Base-by-base conservation (phyloP, 2,113 vertebrate genomes). In the Mustelus asterias region DNA sequence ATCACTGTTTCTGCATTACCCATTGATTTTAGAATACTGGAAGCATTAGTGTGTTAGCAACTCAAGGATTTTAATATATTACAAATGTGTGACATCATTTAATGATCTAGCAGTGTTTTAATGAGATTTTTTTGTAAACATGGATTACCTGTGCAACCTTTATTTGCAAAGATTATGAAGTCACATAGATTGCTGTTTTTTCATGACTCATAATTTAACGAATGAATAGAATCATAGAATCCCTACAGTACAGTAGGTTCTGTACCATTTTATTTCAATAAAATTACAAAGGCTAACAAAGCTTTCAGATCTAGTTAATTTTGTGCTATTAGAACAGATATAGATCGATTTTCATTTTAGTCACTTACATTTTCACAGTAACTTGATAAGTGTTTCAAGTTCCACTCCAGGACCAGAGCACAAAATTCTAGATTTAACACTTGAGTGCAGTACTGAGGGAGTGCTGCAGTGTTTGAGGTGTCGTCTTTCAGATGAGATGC, bases 51-150 rank as follows among this genome's bases (percentile, higher is more conserved):
- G 9, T 94, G 93, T 13, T 92, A 67, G 63, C n/a, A 67, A 37
- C 89, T 65, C 16, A 1, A 93, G 60, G 20, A 37, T 63, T 93
- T 93, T 67, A 22, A 65, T 58, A 65, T n/a, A 92, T 92, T 92
- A 92, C 29, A 33, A 22, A 92, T 63, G 29, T 60, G 33, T n/a
- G 29, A 63, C 58, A 92, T 58, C 14, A 29, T n/a, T 92, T 92
- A 63, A n/a, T 63, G 29, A 33, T 63, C 88, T 5, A 14, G 20
- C 88, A 92, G 13, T 92, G 48, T 93, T 65, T 67, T 37, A 65
- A 93, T 93, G 5, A 95, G 67, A 29, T 76, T 95, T 69, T 72
- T 95, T 41, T 26, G 67, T 76, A 72, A 72, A 72, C 94, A 76
- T 95, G 44, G 24, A 76, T 76, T 95, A 95, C 69, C 44, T 95